Evolutionary conservation across 1,140 invertebrate genomes (phyloP).

Genomic region (honey bee (Apis mellifera)): DNA sequence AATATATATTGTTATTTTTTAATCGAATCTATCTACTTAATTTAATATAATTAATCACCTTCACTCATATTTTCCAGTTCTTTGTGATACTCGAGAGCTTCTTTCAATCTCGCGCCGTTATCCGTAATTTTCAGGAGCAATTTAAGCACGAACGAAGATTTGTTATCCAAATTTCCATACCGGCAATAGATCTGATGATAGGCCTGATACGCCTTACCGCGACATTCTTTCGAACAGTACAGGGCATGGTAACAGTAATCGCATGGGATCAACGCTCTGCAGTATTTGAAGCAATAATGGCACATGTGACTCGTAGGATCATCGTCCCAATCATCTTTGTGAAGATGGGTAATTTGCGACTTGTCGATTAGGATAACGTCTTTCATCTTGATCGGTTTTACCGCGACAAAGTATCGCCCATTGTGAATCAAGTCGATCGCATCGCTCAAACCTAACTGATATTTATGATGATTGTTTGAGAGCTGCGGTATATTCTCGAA

Average conservation of each 20-base stretch:
- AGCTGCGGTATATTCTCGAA: no score
- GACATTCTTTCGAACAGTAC: not conserved
- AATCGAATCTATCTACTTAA: not conserved
- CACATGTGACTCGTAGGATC: accelerated
- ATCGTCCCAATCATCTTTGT: no score
- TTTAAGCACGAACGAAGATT: not conserved
- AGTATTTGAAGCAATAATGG: not conserved
- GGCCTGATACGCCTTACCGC: not conserved
- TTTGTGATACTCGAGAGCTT: not conserved
- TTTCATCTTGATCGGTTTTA: not conserved
- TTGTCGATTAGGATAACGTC: not conserved
- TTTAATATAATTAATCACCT: not conserved
- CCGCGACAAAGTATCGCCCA: no score
- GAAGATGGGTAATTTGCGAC: not conserved
- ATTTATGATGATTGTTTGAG: no score
- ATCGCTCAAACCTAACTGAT: no score
- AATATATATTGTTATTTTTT: no score
- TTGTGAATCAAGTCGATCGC: no score
- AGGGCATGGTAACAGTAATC: not conserved
- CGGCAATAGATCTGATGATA: not conserved
- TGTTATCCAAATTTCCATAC: accelerated
- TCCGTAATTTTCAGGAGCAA: not conserved
- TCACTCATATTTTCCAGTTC: accelerated
- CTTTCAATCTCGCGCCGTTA: not conserved
- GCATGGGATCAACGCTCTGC: not conserved